Conservation (phyloP, 2,797 vertebrate genomes). For the Tauraco hartlaubi region DNA sequence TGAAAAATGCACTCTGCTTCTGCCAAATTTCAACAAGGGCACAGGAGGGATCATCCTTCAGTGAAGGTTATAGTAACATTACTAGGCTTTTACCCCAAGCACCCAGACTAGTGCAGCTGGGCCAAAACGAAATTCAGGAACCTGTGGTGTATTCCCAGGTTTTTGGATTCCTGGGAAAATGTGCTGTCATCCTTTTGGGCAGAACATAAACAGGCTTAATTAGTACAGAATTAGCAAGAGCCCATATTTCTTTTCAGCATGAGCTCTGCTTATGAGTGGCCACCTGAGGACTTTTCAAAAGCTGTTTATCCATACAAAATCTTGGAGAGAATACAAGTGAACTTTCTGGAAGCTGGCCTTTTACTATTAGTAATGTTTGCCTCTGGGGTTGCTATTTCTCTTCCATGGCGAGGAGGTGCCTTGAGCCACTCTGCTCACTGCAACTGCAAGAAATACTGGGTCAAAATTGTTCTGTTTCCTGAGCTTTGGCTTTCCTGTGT, state of each 20-base stretch:
- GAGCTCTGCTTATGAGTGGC: conserved; percentile 2
- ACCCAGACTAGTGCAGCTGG: not conserved
- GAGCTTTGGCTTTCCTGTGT: not conserved
- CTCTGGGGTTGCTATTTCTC: not conserved
- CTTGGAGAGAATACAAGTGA: not conserved
- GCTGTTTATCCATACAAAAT: not conserved
- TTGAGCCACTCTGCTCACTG: not conserved
- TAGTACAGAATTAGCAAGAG: conserved; percentile 8
- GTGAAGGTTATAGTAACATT: conserved; percentile 6
- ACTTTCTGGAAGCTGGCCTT: not conserved
- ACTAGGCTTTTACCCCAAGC: not conserved
- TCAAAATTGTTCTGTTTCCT: not conserved
- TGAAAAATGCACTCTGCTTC: not conserved
- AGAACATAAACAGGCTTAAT: conserved; percentile 61
- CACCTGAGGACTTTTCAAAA: not conserved
- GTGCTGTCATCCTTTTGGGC: not conserved
- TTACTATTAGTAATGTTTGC: not conserved
- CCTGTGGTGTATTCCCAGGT: not conserved
- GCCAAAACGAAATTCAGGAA: conserved; percentile 4
- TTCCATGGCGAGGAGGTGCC: not conserved
- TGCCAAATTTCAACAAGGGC: not conserved
- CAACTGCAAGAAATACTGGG: not conserved
- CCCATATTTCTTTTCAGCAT: not conserved
- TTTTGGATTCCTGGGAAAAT: not conserved
- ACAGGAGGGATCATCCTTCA: not conserved